These are phyloP conservation scores for Stramonita haemastoma DNA, from an alignment of 2,888 invertebrate species.

Conservation along the genomic window DNA sequence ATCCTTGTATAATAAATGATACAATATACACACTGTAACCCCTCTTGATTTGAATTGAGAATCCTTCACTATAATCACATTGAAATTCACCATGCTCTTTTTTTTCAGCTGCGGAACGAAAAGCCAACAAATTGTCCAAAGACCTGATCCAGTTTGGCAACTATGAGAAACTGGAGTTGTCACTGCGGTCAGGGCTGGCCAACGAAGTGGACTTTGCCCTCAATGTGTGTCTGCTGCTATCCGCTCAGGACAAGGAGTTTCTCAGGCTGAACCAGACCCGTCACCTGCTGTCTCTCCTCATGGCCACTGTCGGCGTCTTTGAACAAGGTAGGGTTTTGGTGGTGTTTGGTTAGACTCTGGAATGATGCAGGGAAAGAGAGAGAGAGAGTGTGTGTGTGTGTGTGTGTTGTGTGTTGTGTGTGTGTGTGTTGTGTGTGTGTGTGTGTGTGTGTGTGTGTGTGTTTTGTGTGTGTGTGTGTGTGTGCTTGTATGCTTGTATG, in stretches of 20 bases:
- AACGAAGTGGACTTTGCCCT: slow-evolving; percentile 99
- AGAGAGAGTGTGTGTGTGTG: too few relatives aligned
- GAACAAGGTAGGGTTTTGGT: slow-evolving; percentile 83
- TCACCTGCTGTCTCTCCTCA: slow-evolving; percentile 89
- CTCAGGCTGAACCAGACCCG: slow-evolving; percentile 91
- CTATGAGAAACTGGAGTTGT: slow-evolving; percentile 91
- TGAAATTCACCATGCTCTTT: not conserved
- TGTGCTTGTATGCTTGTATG: not conserved
- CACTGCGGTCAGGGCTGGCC: slow-evolving; percentile 94
- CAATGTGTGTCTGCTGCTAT: slow-evolving; percentile 96
- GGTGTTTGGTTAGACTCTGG: too few relatives aligned
- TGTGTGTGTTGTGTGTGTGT: not conserved
- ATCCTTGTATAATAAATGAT: too few relatives aligned
- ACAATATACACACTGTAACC: too few relatives aligned
- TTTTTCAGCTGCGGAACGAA: slow-evolving; percentile 77
- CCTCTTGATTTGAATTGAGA: not conserved
- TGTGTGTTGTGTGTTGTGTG: too few relatives aligned
- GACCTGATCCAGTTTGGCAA: slow-evolving; percentile 81
- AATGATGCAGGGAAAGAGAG: too few relatives aligned
- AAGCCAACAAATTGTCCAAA: slow-evolving; percentile 84
- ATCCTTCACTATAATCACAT: not conserved
- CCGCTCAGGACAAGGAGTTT: slow-evolving; percentile 93
- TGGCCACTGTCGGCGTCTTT: slow-evolving; percentile 96
- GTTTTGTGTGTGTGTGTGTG: not conserved
- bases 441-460: not conserved